phyloP scores from a whole-genome alignment of 1,140 invertebrate genomes.

The Plectrocnemia conspersa region DNA sequence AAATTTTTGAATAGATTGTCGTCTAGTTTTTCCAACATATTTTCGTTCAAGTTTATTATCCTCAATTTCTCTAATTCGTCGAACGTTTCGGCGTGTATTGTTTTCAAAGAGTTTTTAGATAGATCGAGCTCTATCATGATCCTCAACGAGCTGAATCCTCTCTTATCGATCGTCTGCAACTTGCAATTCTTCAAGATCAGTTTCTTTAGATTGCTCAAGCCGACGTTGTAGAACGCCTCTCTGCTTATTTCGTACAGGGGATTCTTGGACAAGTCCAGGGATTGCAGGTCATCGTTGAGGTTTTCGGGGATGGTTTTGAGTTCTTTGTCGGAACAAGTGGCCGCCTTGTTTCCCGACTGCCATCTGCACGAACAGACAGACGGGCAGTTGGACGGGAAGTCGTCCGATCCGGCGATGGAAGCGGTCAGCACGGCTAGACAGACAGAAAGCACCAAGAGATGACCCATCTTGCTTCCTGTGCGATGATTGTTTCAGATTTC shows the following conservation, averaged over 20 bases:
- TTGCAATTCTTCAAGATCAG: slow-evolving; percentile 67
- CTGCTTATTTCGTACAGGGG: slow-evolving; percentile 59
- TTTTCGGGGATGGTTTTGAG: slow-evolving; percentile 63
- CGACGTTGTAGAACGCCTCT: slow-evolving; percentile 64
- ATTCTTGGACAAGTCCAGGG: slow-evolving; percentile 71
- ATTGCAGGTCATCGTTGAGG: slow-evolving; percentile 69
- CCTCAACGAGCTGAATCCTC: slow-evolving; percentile 68
- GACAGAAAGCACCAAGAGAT: neutral
- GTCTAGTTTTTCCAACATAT: slow-evolving; percentile 65
- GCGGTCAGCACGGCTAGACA: neutral
- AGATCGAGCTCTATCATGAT: slow-evolving; percentile 83
- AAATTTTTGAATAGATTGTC: slow-evolving; percentile 72
- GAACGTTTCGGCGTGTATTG: slow-evolving; percentile 68
- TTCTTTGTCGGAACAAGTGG: slow-evolving; percentile 66
- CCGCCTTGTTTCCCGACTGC: slow-evolving; percentile 74
- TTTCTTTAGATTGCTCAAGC: slow-evolving; percentile 75
- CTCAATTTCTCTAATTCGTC: slow-evolving; percentile 62
- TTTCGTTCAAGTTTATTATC: slow-evolving; percentile 66
- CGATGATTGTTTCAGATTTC: slow-evolving; percentile 5
- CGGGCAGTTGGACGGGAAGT: slow-evolving; percentile 48
- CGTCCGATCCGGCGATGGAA: slow-evolving; percentile 30
- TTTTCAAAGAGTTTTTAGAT: slow-evolving; percentile 68
- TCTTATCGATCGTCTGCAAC: slow-evolving; percentile 62
- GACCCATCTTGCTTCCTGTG: neutral
- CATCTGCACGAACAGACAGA: slow-evolving; percentile 69